Evolutionary conservation across 2,888 invertebrate species (phyloP), one percentile per base, ranked within the genome.

Genomic region (Orchesella flavescens): DNA sequence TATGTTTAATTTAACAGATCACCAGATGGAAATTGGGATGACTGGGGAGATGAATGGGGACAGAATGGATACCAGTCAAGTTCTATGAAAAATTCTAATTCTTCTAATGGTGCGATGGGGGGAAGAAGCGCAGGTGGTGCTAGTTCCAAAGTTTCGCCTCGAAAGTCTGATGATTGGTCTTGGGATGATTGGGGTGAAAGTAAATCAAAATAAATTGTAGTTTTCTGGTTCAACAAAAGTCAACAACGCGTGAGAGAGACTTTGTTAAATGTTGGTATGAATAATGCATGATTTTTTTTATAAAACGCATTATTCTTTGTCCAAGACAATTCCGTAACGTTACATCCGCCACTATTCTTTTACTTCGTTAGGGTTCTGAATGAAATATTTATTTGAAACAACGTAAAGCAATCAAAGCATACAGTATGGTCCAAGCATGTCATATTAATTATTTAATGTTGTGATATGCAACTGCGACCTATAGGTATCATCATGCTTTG

Each of bases 151-250:
- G 63, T 71, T 13, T 61, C 83, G 10, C 65, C 78, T 21, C 65
- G 86, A 46, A 86, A 86, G 76, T 87, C 87, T 15, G 88, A 88
- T 72, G 88, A 88, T 57, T 88, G 88, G 88, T 86, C 88, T 10
- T 88, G 88, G 88, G 88, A 85, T 44, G 85, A 86, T 57, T 84
- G 77, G 57, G 84, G 85, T 76, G 85, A 83, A 46, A 69, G 73
- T 61, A 86, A 84, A 85, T 61, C 69, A 83, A 82, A 85, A 66
- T 85, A 77, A 73, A 79, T 61, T n/a, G 46, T 78, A 49, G 46
- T 59, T 55, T 55, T 63, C 74, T 53, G 75, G 71, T 72, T 59
- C 43, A 75, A 65, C 17, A 43, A 73, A 44, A 34, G n/a, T 21
- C 13, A n/a, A 23, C 13, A n/a, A 23, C 24, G 63, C 17, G 7